Evolutionary conservation across 2,113 vertebrate genomes (phyloP), one percentile per base, ranked within the genome.

Genomic region (Mormyrus iriodes): DNA sequence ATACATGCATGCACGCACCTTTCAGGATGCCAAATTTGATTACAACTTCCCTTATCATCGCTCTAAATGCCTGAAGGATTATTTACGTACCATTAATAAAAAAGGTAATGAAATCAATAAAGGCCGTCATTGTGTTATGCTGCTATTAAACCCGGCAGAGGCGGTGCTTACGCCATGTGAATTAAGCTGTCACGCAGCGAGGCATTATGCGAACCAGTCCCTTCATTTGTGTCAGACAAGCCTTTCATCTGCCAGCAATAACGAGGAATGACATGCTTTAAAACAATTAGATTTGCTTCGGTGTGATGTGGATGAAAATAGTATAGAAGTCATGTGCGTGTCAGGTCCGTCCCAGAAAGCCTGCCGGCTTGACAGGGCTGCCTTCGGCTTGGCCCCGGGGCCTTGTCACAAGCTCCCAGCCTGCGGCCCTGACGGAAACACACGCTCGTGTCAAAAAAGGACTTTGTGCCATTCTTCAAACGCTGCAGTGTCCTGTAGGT

Each of bases 381-480:
- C 90, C 91, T 88, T 89, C 53, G 84, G 84, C 91, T 92, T 89
- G 90, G 90, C 91, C 87, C 31, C 42, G 85, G 86, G 85, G 88
- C 91, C 88, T 90, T 84, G 90, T 90, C 90, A 88, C 15, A 69
- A 88, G 48, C 52, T 85, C 49, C 35, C 69, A 88, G 48, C 46
- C 85, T 42, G 3, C 76, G 85, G 76, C 42, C 85, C 48, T 35
- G 19, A 61, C 21, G 85, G 91, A 92, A 91, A 85, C 89, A 90
- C 90, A 69, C 89, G 89, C 79, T 73, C 88, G 85, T 69, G 88
- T 31, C 55, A 52, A 86, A 76, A 90, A 89, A 53, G 35, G 88
- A 79, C 88, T 91, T 90, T 58, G 49, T 48, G 12, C 73, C 35
- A 21, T 53, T 42, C 85, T 48, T 65, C 46, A 48, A 21, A 88